These are phyloP conservation scores for Recurvirostra avosetta DNA, from an alignment of 2,113 vertebrate species.

Conservation along the genomic window DNA sequence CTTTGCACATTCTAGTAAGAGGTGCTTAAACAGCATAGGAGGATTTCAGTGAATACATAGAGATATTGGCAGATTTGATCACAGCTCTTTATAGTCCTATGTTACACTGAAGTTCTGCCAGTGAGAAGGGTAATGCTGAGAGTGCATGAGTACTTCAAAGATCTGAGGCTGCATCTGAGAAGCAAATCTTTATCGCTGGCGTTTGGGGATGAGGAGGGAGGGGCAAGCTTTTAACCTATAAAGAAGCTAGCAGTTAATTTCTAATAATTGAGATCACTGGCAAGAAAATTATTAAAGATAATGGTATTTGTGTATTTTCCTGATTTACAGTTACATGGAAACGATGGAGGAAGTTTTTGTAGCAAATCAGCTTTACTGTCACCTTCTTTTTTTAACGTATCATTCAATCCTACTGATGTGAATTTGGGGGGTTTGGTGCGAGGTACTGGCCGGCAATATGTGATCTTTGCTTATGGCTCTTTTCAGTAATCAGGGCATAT, in stretches of 20 bases:
- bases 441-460: not conserved
- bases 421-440: not conserved
- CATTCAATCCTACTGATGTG: not conserved
- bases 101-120: not conserved
- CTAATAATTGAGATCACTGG: not conserved
- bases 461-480: not conserved
- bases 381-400: not conserved
- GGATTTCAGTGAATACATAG: not conserved
- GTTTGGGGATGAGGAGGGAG: not conserved
- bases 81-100: not conserved
- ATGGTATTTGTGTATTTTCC: not conserved
- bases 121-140: not conserved
- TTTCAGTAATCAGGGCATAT: slow-evolving; percentile 8
- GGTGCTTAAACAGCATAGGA: not conserved
- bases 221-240: slow-evolving; percentile 7
- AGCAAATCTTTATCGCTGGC: not conserved
- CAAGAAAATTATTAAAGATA: not conserved
- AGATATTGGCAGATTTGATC: not conserved
- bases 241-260: not conserved
- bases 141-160: not conserved
- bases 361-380: not conserved
- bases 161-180: not conserved
- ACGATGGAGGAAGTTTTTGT: slow-evolving; percentile 16
- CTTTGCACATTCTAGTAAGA: not conserved
- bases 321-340: not conserved